A percentile compares a stretch with the other conserved stretches of the same genome.
These are phyloP conservation scores for Antechinus stuartii DNA, from an alignment of 2,113 vertebrate species.

Conservation along the genomic window DNA sequence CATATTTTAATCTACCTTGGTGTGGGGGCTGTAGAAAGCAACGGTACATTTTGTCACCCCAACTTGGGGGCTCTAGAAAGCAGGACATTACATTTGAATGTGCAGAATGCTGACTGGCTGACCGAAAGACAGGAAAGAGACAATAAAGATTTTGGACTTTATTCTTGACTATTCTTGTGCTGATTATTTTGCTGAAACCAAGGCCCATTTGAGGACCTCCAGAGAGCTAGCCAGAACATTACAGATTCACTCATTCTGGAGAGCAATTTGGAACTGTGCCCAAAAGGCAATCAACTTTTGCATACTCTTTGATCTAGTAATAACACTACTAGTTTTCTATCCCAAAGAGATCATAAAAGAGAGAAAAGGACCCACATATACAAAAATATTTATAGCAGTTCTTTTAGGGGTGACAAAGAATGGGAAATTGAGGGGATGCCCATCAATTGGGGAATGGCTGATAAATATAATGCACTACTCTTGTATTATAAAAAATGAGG, in stretches of 20 bases:
- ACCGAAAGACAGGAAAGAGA: too few species aligned
- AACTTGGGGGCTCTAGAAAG: too few species aligned
- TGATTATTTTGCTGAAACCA: too few species aligned
- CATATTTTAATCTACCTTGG: too few species aligned
- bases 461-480: not conserved
- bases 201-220: too few species aligned
- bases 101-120: too few species aligned
- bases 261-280: not conserved
- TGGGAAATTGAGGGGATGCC: not conserved
- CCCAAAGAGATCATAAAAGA: not conserved
- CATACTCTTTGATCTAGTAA: not conserved
- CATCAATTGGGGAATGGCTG: not conserved
- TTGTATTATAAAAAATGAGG: not conserved
- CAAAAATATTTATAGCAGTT: not conserved
- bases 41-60: too few species aligned
- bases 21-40: too few species aligned
- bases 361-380: not conserved
- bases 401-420: not conserved
- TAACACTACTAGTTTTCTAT: not conserved
- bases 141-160: too few species aligned
- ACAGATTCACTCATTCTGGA: not conserved
- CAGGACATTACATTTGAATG: too few species aligned
- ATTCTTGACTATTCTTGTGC: too few species aligned
- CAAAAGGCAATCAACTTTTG: not conserved
- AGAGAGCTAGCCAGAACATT: too few species aligned